phyloP scores from a whole-genome alignment of 2,797 vertebrate species.

The Sternotherus odoratus region DNA sequence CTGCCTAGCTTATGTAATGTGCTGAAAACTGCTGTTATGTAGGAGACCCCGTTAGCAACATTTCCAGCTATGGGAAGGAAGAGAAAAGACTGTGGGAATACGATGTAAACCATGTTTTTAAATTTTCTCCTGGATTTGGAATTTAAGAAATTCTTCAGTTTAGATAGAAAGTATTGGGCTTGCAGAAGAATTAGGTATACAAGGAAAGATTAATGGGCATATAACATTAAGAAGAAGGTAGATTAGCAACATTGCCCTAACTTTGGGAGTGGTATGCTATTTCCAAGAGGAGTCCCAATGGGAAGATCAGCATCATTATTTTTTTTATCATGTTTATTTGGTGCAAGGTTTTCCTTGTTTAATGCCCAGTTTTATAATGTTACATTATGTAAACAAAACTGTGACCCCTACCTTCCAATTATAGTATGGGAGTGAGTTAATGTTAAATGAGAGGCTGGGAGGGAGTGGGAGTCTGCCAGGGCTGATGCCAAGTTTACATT shows the following conservation, averaged over 20 bases:
- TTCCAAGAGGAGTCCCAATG: constrained; percentile 50
- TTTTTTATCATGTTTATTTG: constrained; percentile 50
- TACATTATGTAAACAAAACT: constrained; percentile 70
- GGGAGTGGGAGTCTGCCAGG: constrained; percentile 50
- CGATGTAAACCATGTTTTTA: constrained; percentile 65
- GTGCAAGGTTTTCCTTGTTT: constrained; percentile 47
- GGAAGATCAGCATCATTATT: constrained; percentile 35
- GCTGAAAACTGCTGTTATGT: constrained; percentile 43
- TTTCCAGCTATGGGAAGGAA: constrained; percentile 75
- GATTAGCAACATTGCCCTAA: constrained; percentile 14
- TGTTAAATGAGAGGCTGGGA: constrained; percentile 47
- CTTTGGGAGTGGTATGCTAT: constrained; percentile 14
- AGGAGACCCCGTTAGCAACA: constrained; percentile 62
- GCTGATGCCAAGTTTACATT: constrained; percentile 78
- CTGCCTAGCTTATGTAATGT: constrained; percentile 70
- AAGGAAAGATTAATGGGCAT: background rate
- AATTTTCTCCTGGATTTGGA: constrained; percentile 61
- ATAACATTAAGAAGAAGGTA: constrained; percentile 47
- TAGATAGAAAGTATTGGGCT: background rate
- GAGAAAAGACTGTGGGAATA: constrained; percentile 76
- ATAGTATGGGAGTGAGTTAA: constrained; percentile 50
- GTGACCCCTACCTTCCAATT: constrained; percentile 67
- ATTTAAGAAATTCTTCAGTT: constrained; percentile 16
- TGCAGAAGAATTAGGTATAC: constrained; percentile 2
- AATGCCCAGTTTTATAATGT: constrained; percentile 17